Percentiles rank a stretch among this genome's conserved stretches.
These are phyloP conservation scores for Pandemis heparana DNA, from an alignment of 2,888 invertebrate genomes.

Conservation along the genomic window DNA sequence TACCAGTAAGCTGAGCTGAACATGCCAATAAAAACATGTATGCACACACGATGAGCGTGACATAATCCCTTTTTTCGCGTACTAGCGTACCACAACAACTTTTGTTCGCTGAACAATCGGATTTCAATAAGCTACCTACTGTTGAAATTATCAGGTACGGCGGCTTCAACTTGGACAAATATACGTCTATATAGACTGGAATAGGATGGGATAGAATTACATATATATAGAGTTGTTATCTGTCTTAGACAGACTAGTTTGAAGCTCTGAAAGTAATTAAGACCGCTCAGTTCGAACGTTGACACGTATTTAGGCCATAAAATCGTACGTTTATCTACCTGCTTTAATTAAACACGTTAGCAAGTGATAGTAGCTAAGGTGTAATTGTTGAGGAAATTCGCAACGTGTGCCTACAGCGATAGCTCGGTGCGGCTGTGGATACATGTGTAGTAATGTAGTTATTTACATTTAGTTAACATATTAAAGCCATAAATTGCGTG, in stretches of 20 bases:
- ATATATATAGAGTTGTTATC: not conserved
- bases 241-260: slow-evolving; percentile 18
- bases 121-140: slow-evolving; percentile 6
- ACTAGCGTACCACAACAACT: slow-evolving; percentile 3
- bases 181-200: too few species aligned
- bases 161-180: not conserved
- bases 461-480: slow-evolving; percentile 80
- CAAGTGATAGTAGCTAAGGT: slow-evolving; percentile 36
- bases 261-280: slow-evolving; percentile 27
- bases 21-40: slow-evolving; percentile 16
- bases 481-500: slow-evolving; percentile 70
- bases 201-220: not conserved
- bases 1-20: slow-evolving; percentile 5
- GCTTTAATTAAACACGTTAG: slow-evolving; percentile 39
- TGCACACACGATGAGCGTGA: not conserved
- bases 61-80: not conserved
- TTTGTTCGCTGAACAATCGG: slow-evolving; percentile 5
- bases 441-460: slow-evolving; percentile 60
- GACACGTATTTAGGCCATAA: slow-evolving; percentile 37
- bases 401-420: slow-evolving; percentile 34
- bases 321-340: slow-evolving; percentile 32
- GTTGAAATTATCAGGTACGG: not conserved
- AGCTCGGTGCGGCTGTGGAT: slow-evolving; percentile 50
- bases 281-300: slow-evolving; percentile 27
- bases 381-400: slow-evolving; percentile 38